Evolutionary conservation across 1,140 invertebrate species (phyloP).

Genomic region (Neelides sp.): DNA sequence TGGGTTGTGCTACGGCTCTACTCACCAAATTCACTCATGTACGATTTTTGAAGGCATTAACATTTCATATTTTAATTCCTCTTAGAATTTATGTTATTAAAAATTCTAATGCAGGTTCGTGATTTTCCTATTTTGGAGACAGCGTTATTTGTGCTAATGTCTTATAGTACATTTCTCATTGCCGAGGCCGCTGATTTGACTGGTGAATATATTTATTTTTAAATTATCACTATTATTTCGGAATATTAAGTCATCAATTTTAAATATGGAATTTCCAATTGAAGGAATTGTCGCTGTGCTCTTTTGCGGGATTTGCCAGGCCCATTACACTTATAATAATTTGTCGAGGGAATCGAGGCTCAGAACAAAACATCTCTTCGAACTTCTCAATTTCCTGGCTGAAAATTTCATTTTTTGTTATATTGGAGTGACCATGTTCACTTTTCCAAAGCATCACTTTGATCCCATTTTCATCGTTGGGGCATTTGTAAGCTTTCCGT

Average conservation of each 20-base stretch:
- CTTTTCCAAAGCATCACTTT: constrained; percentile 89
- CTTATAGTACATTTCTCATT: constrained; percentile 91
- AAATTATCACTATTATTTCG: background rate
- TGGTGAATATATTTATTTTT: constrained; percentile 44
- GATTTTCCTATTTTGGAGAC: constrained; percentile 95
- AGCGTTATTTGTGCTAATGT: constrained; percentile 92
- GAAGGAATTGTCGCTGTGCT: constrained; percentile 85
- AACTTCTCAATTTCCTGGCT: constrained; percentile 87
- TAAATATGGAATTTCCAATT: constrained; percentile 31
- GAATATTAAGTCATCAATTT: background rate
- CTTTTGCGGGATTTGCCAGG: constrained; percentile 97
- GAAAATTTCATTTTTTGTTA: constrained; percentile 99
- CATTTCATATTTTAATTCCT: constrained; percentile 13
- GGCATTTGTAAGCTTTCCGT: constrained; percentile 59
- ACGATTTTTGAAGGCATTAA: too few species aligned
- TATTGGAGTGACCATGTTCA: constrained; percentile 97
- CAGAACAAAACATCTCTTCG: constrained; percentile 89
- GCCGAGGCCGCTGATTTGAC: constrained; percentile 90
- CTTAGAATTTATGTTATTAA: constrained; percentile 48
- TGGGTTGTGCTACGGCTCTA: constrained; percentile 84
- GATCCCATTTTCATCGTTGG: constrained; percentile 79
- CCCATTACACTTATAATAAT: constrained; percentile 70
- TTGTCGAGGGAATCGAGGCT: constrained; percentile 44
- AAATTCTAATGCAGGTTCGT: constrained; percentile 85
- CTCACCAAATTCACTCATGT: constrained; percentile 26